phyloP scores from a whole-genome alignment of 2,888 invertebrate species.

The Nemotelus nigrinus region DNA sequence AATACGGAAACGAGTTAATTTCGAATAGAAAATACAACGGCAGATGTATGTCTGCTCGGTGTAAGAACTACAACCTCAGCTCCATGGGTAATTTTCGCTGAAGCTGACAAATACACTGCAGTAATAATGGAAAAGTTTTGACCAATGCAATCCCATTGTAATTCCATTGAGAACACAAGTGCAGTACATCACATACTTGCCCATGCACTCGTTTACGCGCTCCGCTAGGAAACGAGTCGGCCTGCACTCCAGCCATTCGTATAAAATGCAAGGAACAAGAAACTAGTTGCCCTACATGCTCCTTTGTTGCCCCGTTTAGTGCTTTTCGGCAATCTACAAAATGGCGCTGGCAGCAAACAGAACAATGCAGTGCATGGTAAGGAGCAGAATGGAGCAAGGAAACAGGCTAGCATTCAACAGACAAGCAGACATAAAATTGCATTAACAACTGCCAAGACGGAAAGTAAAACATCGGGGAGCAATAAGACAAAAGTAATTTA shows the following conservation, averaged over 20 bases:
- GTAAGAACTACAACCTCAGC: not conserved
- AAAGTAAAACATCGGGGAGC: constrained; percentile 43
- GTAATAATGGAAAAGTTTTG: constrained; percentile 35
- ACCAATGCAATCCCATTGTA: constrained; percentile 18
- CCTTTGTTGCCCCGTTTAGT: constrained; percentile 7
- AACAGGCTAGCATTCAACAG: constrained; percentile 34
- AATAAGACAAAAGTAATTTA: constrained; percentile 46
- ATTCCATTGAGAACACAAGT: constrained; percentile 7
- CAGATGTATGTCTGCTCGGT: not conserved
- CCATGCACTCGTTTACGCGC: not conserved
- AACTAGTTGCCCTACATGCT: not conserved
- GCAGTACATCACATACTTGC: not conserved
- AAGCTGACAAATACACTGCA: constrained; percentile 35
- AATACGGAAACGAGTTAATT: constrained; percentile 1
- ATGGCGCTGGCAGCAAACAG: not conserved
- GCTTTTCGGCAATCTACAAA: constrained; percentile 16
- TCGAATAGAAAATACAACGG: constrained; percentile 9
- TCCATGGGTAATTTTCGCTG: constrained; percentile 30
- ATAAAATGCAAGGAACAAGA: not conserved
- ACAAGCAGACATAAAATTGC: constrained; percentile 44
- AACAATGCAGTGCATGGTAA: constrained; percentile 18
- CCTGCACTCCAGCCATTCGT: not conserved
- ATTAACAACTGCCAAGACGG: constrained; percentile 41
- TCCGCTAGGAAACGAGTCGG: not conserved
- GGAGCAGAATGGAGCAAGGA: not conserved